Evolutionary conservation across 2,113 vertebrate genomes (phyloP).

Genomic region (Pelusios castaneus): DNA sequence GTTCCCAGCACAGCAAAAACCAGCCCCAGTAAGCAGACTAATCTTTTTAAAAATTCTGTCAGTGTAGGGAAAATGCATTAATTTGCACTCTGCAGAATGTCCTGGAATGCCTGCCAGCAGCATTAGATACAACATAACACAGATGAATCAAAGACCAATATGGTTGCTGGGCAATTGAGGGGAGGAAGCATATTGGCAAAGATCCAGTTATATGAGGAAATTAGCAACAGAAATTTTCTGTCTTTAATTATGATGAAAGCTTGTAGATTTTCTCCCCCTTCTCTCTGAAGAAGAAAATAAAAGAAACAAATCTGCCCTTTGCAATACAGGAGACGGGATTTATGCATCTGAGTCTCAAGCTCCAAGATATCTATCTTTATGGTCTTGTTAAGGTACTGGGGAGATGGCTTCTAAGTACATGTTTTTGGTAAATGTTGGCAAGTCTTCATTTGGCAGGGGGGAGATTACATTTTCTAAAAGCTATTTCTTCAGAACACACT

Average conservation of each 20-base stretch:
- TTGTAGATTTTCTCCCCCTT: background rate
- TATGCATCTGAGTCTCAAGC: background rate
- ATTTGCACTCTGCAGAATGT: background rate
- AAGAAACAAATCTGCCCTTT: background rate
- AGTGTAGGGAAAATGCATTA: background rate
- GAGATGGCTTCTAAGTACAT: background rate
- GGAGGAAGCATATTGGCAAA: background rate
- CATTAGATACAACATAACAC: background rate
- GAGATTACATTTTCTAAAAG: background rate
- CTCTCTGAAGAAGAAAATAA: background rate
- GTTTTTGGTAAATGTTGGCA: background rate
- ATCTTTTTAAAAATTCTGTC: background rate
- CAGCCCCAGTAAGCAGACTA: background rate
- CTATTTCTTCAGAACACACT: background rate
- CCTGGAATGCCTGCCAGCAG: background rate
- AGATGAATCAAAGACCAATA: background rate
- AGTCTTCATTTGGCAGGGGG: background rate
- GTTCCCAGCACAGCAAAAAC: background rate
- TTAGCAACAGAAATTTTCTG: slow-evolving; percentile 15
- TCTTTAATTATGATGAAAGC: slow-evolving; percentile 35
- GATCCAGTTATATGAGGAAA: background rate
- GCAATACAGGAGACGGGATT: rapidly evolving
- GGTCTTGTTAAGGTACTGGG: background rate
- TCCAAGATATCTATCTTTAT: background rate
- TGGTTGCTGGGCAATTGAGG: slow-evolving; percentile 5